Percentiles rank a stretch among this genome's conserved stretches.
These are phyloP conservation scores for Siniperca undulata DNA, from an alignment of 2,797 vertebrate genomes.

Conservation along the genomic window DNA sequence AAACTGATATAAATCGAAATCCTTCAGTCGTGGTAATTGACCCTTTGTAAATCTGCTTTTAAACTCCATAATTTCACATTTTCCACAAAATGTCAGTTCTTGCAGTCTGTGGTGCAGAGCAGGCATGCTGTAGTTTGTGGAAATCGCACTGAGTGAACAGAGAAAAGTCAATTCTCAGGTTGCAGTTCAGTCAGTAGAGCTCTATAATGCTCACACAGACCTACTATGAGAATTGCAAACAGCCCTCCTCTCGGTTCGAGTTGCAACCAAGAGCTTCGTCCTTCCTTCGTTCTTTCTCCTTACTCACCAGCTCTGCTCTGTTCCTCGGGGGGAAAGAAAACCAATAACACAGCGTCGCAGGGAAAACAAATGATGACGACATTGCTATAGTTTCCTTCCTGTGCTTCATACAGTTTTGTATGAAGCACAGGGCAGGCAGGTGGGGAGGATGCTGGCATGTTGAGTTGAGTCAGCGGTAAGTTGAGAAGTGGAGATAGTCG, in stretches of 20 bases:
- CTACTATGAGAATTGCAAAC: conserved; percentile 5
- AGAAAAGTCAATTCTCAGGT: not conserved
- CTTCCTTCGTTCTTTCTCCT: conserved; percentile 5
- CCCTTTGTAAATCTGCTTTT: not conserved
- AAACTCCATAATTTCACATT: not conserved
- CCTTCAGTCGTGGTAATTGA: not conserved
- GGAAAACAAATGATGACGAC: conserved; percentile 41
- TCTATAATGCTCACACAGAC: not conserved
- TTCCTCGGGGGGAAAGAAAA: conserved; percentile 11
- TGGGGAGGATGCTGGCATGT: not conserved
- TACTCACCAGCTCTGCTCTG: conserved; percentile 23
- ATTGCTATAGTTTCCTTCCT: not conserved
- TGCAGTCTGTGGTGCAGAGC: not conserved
- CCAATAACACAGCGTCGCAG: conserved; percentile 39
- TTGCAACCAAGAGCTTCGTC: conserved; percentile 17
- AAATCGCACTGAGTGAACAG: not conserved
- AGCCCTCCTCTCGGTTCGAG: not conserved
- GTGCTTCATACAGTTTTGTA: not conserved
- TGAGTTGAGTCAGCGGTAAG: conserved; percentile 48
- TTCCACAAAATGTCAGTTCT: not conserved
- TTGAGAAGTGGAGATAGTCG: conserved; percentile 10
- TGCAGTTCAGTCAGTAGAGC: not conserved
- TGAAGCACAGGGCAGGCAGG: not conserved
- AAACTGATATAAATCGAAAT: not conserved
- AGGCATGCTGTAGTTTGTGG: not conserved